These are phyloP conservation scores for Halocaridina rubra DNA, from an alignment of 2,888 invertebrate genomes.

Conservation along the genomic window DNA sequence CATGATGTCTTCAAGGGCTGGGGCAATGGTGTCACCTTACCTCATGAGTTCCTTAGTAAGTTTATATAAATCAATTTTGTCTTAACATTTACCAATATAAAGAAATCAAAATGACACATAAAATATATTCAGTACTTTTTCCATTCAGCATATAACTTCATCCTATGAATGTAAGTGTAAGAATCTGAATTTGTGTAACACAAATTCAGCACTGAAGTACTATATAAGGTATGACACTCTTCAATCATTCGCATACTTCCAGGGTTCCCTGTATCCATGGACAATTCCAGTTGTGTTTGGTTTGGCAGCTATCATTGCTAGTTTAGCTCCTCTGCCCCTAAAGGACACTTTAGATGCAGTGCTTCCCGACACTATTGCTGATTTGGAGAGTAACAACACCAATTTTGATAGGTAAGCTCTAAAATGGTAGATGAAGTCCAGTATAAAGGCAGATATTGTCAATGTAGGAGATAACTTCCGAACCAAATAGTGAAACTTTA, in stretches of 20 bases:
- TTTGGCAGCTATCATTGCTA: background rate
- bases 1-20: slow-evolving; percentile 27
- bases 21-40: slow-evolving; percentile 38
- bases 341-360: background rate
- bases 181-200: too few relatives aligned
- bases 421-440: too few relatives aligned
- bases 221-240: background rate
- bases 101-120: too few relatives aligned
- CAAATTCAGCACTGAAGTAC: too few relatives aligned
- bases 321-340: background rate
- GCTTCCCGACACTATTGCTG: background rate
- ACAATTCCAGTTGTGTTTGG: background rate
- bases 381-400: background rate
- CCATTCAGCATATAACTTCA: too few relatives aligned
- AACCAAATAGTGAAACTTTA: too few relatives aligned
- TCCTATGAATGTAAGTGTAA: too few relatives aligned
- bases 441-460: too few relatives aligned
- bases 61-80: too few relatives aligned
- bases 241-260: background rate
- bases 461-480: too few relatives aligned
- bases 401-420: too few relatives aligned
- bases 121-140: too few relatives aligned
- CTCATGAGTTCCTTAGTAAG: slow-evolving; percentile 35
- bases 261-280: background rate
- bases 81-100: background rate